phyloP scores from a whole-genome alignment of 2,797 vertebrate species.

The Enteromius afrohamiltoni region DNA sequence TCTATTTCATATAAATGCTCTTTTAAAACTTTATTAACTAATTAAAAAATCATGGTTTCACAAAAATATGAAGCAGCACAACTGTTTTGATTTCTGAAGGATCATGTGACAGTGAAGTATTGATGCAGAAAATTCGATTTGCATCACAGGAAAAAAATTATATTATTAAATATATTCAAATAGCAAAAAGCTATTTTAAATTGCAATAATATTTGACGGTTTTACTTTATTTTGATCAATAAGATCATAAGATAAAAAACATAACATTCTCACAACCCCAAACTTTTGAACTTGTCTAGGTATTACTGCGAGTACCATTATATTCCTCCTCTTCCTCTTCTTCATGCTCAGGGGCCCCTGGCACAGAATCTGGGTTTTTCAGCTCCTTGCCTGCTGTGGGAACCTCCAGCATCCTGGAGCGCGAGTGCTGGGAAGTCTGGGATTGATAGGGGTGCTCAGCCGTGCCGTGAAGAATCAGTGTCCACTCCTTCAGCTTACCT shows the following conservation, averaged over 20 bases:
- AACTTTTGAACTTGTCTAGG: neutral
- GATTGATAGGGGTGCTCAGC: conserved; percentile 79
- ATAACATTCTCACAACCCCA: neutral
- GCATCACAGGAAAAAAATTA: neutral
- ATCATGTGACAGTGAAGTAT: neutral
- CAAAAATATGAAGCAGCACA: neutral
- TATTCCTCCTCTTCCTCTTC: conserved; percentile 87
- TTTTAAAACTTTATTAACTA: neutral
- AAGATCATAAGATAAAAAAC: neutral
- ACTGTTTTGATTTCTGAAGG: neutral
- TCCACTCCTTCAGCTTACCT: conserved; percentile 94
- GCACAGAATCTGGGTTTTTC: conserved; percentile 51
- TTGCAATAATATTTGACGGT: neutral
- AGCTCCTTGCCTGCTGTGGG: conserved; percentile 64
- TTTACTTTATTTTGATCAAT: conserved; percentile 6
- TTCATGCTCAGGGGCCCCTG: conserved; percentile 71
- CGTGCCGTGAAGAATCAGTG: conserved; percentile 85
- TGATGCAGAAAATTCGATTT: neutral
- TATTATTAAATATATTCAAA: neutral
- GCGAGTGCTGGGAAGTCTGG: conserved; percentile 66
- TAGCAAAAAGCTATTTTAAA: neutral
- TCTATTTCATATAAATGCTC: neutral
- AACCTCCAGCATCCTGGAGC: conserved; percentile 74
- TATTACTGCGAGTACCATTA: conserved; percentile 70
- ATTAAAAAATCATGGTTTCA: neutral